Evolutionary conservation across 2,888 invertebrate genomes (phyloP).

Genomic region (Ormyrus nitidulus): DNA sequence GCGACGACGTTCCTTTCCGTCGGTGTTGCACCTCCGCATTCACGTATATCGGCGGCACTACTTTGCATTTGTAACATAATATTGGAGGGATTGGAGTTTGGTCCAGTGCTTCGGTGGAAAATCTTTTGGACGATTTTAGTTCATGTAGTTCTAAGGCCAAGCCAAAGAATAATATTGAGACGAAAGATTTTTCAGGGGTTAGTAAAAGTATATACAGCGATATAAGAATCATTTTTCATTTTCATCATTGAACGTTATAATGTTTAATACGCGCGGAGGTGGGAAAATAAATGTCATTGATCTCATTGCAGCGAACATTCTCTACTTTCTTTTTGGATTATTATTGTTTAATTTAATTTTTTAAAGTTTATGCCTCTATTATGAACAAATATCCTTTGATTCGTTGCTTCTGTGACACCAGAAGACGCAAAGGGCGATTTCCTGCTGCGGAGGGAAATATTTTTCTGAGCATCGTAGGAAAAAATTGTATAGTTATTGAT

Average conservation of each 20-base stretch:
- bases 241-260: not conserved
- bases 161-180: constrained; percentile 43
- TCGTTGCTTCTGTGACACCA: too few species aligned
- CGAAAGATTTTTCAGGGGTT: constrained; percentile 6
- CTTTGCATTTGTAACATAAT: not conserved
- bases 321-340: not conserved
- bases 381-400: not conserved
- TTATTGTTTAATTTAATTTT: not conserved
- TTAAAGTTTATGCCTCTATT: not conserved
- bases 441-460: constrained; percentile 7
- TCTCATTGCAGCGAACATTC: constrained; percentile 3
- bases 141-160: constrained; percentile 28
- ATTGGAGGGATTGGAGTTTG: not conserved
- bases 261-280: not conserved
- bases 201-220: constrained; percentile 13
- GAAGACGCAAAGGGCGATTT: too few species aligned
- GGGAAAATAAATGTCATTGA: constrained; percentile 9
- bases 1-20: too few species aligned
- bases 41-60: not conserved
- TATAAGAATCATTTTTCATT: constrained; percentile 8
- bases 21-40: not conserved
- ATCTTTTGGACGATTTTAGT: constrained; percentile 5
- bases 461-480: not conserved
- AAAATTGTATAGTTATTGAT: not conserved
- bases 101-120: not conserved